Base-by-base conservation (phyloP, 1,140 invertebrate species). In the Bicyclus anynana region DNA sequence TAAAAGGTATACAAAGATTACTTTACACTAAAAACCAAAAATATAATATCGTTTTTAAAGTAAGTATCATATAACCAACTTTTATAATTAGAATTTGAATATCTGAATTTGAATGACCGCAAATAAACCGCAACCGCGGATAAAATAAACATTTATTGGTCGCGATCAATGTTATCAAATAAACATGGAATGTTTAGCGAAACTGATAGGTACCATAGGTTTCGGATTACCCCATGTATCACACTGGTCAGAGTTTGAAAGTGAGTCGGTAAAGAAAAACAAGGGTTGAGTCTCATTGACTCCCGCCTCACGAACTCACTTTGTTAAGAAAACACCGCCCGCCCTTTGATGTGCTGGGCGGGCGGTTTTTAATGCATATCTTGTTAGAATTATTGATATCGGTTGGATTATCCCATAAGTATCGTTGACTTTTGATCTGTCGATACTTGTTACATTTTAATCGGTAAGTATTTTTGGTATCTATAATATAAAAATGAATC, bases 351-450 rank as follows among this genome's bases (percentile, higher is more conserved):
- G 55, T 67, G 54, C 29, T 62, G 65, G 52, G 38, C 53, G 57
- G 57, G 58, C 62, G 73, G 67, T 67, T 76, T 75, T 76, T 73
- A 76, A 76, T 76, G 70, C 70, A 76, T 73, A 71, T 60, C 54
- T 60, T 53, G 67, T 68, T 68, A 35, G 77, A 77, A 79, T 80
- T 82, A 82, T 82, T 80, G 75, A 82, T 84, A 69, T 64, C 70
- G 59, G n/a, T 42, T 12, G 23, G 16, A 27, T 59, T 53, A 59
- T 59, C 57, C 38, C 49, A 52, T 59, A 49, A 27, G 17, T 12
- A 16, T 38, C 18, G 21, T 47, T 23, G 42, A 38, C n/a, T 53
- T 59, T 53, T 42, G n/a, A n/a, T 47, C 44, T 0, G 37, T 17
- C 37, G 17, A 40, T 17, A 16, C 37, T 40, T 35, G 23, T 23